Conservation (phyloP, 2,888 invertebrate species). For the Drosophila lutescens region DNA sequence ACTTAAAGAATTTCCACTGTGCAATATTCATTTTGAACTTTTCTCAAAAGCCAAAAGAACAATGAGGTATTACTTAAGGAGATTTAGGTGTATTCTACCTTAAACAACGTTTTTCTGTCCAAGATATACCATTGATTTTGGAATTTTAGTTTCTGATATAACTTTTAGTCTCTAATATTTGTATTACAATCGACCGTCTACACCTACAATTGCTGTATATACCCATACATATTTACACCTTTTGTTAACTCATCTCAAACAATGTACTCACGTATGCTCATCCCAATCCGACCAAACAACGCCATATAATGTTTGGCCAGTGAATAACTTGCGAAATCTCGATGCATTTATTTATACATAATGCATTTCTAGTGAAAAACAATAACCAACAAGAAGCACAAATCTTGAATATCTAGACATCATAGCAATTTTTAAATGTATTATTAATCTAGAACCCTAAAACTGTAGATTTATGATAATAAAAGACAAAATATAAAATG, state of each 20-base stretch:
- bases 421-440: conserved; percentile 17
- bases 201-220: not conserved
- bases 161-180: not conserved
- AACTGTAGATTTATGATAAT: conserved; percentile 24
- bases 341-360: conserved; percentile 24
- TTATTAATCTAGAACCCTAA: conserved; percentile 16
- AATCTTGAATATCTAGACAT: conserved; percentile 14
- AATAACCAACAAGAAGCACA: conserved; percentile 11
- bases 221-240: not conserved
- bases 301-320: conserved; percentile 29
- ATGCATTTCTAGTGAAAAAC: not conserved
- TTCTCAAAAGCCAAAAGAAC: not conserved
- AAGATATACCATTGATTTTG: not conserved
- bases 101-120: not conserved
- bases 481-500: not conserved
- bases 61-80: not conserved
- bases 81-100: not conserved
- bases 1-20: not conserved
- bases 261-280: not conserved
- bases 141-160: not conserved
- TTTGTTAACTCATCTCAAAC: not conserved
- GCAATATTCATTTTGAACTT: conserved; percentile 7
- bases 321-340: conserved; percentile 9
- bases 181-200: too few relatives aligned
- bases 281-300: conserved; percentile 24